phyloP scores from a whole-genome alignment of 2,113 vertebrate species.

The Carassius auratus region DNA sequence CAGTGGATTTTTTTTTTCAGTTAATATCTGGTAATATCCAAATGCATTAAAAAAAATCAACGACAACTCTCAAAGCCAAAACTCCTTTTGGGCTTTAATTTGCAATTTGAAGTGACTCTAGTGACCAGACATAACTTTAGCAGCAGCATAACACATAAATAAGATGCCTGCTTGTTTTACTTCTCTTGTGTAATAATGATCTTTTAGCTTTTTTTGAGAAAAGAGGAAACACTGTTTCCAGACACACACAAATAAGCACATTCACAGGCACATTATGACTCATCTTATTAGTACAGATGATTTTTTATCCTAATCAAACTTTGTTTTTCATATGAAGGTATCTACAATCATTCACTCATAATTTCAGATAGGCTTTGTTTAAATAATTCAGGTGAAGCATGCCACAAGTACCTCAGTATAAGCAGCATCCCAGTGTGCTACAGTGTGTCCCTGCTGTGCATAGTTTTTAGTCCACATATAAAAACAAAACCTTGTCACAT shows the following conservation, averaged over 20 bases:
- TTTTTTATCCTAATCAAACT: constrained; percentile 23
- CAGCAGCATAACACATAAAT: neutral
- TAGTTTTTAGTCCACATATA: neutral
- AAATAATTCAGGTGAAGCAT: constrained; percentile 10
- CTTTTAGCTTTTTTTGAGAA: neutral
- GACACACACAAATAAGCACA: neutral
- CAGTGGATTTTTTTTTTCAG: neutral
- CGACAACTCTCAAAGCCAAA: neutral
- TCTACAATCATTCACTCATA: constrained; percentile 29
- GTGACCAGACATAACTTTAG: neutral
- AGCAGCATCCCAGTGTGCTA: constrained; percentile 22
- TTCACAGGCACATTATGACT: neutral
- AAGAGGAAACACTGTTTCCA: neutral
- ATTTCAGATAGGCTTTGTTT: constrained; percentile 36
- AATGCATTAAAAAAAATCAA: neutral
- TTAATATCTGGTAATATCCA: constrained; percentile 1
- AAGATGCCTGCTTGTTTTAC: neutral
- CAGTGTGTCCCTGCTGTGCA: neutral
- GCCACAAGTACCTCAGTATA: constrained; percentile 20
- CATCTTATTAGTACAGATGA: neutral
- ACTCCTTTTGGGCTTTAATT: constrained; percentile 3
- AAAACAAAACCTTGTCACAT: constrained; percentile 1
- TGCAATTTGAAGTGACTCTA: neutral
- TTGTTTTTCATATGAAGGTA: constrained; percentile 25
- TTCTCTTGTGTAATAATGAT: neutral